These are phyloP conservation scores for Tachypleus tridentatus DNA, from an alignment of 1,140 invertebrate species.

Conservation along the genomic window DNA sequence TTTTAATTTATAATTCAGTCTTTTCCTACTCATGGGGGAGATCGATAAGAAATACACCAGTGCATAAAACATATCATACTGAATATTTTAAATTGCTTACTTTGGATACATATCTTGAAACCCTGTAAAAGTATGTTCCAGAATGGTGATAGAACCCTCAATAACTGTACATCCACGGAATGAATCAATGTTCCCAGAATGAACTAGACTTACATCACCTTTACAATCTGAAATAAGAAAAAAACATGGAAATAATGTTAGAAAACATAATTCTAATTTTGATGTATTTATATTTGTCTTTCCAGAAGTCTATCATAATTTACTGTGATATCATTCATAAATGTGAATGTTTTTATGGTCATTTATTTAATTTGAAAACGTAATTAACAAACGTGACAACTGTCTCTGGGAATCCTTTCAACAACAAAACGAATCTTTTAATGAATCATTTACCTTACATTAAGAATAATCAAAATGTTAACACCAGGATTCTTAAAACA, in stretches of 20 bases:
- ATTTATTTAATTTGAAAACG: too few relatives aligned
- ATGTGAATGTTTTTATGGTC: background rate
- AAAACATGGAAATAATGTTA: background rate
- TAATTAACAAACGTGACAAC: too few relatives aligned
- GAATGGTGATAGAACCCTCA: constrained; percentile 77
- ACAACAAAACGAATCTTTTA: too few relatives aligned
- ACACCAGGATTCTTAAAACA: too few relatives aligned
- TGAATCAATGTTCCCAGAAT: constrained; percentile 75
- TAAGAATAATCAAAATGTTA: too few relatives aligned
- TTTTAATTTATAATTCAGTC: background rate
- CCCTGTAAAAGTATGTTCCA: constrained; percentile 78
- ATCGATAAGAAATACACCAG: too few relatives aligned
- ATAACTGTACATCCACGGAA: constrained; percentile 89
- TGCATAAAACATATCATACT: background rate
- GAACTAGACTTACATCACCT: constrained; percentile 42
- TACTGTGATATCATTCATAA: background rate
- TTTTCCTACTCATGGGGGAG: too few relatives aligned
- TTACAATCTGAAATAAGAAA: constrained; percentile 27
- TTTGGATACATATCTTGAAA: constrained; percentile 59
- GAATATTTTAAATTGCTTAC: constrained; percentile 25
- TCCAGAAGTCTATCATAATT: background rate
- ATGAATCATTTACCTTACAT: too few relatives aligned
- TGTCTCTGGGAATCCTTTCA: too few relatives aligned
- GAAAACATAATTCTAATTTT: background rate
- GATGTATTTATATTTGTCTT: background rate